A percentile compares a stretch with the other conserved stretches of the same genome.
Evolutionary conservation across 2,888 invertebrate genomes (phyloP).

Genomic region (Buathra laborator): DNA sequence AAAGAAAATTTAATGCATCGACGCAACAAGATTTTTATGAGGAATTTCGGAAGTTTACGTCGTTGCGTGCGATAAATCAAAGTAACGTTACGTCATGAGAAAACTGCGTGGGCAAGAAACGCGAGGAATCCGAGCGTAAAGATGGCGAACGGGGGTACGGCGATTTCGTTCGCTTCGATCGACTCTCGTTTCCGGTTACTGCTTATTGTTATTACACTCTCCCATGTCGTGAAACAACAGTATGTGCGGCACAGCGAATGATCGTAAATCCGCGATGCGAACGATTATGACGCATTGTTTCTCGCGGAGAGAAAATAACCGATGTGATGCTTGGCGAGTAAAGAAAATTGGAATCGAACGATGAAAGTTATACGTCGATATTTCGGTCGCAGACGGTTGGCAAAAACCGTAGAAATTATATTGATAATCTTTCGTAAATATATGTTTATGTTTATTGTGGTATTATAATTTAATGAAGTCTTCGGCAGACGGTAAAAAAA

Average conservation of each 20-base stretch:
- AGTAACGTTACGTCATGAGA: not conserved
- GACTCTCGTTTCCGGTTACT: slow-evolving; percentile 51
- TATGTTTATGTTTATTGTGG: no score
- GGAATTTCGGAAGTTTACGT: not conserved
- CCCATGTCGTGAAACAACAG: slow-evolving; percentile 28
- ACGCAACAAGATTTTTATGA: not conserved
- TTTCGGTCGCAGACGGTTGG: no score
- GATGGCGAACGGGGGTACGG: not conserved
- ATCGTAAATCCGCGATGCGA: slow-evolving; percentile 44
- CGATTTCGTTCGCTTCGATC: slow-evolving; percentile 30
- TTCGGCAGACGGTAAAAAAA: no score
- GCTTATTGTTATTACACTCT: slow-evolving; percentile 22
- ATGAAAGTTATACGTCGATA: no score
- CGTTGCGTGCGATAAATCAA: slow-evolving; percentile 22
- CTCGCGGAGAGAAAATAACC: slow-evolving; percentile 8
- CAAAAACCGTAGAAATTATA: no score
- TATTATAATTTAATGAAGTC: no score
- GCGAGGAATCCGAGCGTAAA: slow-evolving; percentile 2
- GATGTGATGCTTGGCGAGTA: not conserved
- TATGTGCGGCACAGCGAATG: not conserved
- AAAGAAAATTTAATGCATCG: not conserved
- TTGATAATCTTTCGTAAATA: no score
- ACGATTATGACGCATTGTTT: slow-evolving; percentile 18
- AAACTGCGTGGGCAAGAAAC: not conserved
- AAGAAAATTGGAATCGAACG: not conserved